phyloP scores from a whole-genome alignment of 2,888 invertebrate genomes.

The Brachypalpus laphriformis region DNA sequence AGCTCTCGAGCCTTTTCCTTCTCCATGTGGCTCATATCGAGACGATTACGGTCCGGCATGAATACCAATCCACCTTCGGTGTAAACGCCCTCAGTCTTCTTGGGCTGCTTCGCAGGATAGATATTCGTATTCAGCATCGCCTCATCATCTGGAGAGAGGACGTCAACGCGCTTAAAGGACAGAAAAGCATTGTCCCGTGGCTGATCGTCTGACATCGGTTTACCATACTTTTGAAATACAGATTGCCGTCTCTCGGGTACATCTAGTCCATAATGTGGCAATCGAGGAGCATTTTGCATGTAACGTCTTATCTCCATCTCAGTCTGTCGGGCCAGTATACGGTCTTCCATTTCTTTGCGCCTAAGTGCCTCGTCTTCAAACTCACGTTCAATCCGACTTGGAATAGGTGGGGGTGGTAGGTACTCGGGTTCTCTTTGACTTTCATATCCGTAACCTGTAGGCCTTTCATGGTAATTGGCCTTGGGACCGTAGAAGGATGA shows the following conservation, averaged over 20 bases:
- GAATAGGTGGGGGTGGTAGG: constrained; percentile 3
- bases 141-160: constrained; percentile 78
- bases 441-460: not conserved
- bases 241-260: not conserved
- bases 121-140: constrained; percentile 80
- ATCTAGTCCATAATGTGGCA: not conserved
- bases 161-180: constrained; percentile 78
- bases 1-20: constrained; percentile 85
- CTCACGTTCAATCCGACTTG: constrained; percentile 19
- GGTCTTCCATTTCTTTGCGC: constrained; percentile 22
- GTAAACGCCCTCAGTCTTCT: constrained; percentile 82
- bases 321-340: constrained; percentile 17
- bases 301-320: constrained; percentile 26
- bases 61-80: constrained; percentile 86
- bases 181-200: constrained; percentile 75
- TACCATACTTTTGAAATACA: constrained; percentile 25
- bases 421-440: not conserved
- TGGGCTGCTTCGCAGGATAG: constrained; percentile 75
- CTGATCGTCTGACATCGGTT: constrained; percentile 6
- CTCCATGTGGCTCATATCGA: constrained; percentile 77
- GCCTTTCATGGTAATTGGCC: not conserved
- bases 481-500: constrained; percentile 9
- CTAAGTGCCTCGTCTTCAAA: not conserved
- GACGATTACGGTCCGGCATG: constrained; percentile 80
- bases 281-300: no score